Evolutionary conservation across 2,113 vertebrate species (phyloP).

Genomic region (Vimba vimba): DNA sequence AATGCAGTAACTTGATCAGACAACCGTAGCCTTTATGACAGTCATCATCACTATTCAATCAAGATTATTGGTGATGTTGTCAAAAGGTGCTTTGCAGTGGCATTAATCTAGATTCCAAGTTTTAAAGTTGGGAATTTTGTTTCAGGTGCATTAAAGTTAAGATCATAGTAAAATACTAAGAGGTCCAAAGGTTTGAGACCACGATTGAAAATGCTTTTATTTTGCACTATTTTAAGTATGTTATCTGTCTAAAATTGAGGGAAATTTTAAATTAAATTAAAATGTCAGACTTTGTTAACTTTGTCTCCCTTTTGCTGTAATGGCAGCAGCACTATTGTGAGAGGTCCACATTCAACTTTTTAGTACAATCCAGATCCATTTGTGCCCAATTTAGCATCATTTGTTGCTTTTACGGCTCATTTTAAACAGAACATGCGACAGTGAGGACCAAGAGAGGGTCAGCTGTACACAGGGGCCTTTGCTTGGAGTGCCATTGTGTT

Average conservation of each 20-base stretch:
- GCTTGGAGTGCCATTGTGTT: constrained; percentile 61
- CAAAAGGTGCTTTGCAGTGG: constrained; percentile 55
- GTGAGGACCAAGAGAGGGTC: constrained; percentile 55
- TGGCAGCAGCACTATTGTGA: background rate
- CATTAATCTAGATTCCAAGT: constrained; percentile 57
- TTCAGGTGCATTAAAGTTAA: constrained; percentile 43
- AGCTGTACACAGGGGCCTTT: constrained; percentile 42
- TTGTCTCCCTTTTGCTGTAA: background rate
- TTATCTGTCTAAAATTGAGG: background rate
- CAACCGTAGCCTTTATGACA: constrained; percentile 75
- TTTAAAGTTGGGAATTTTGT: constrained; percentile 53
- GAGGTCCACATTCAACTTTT: background rate
- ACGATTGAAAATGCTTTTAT: background rate
- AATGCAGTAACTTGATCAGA: constrained; percentile 76
- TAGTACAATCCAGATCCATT: constrained; percentile 45
- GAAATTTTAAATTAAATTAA: background rate
- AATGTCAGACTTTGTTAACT: background rate
- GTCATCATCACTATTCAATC: constrained; percentile 73
- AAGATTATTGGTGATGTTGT: constrained; percentile 67
- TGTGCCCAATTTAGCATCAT: constrained; percentile 53
- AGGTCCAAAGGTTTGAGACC: background rate
- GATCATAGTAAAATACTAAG: background rate
- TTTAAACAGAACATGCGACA: constrained; percentile 53
- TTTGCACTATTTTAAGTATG: background rate
- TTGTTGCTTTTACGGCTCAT: constrained; percentile 54